Evolutionary conservation across 2,888 invertebrate species (phyloP).

Genomic region (Dryocosmus kuriphilus): DNA sequence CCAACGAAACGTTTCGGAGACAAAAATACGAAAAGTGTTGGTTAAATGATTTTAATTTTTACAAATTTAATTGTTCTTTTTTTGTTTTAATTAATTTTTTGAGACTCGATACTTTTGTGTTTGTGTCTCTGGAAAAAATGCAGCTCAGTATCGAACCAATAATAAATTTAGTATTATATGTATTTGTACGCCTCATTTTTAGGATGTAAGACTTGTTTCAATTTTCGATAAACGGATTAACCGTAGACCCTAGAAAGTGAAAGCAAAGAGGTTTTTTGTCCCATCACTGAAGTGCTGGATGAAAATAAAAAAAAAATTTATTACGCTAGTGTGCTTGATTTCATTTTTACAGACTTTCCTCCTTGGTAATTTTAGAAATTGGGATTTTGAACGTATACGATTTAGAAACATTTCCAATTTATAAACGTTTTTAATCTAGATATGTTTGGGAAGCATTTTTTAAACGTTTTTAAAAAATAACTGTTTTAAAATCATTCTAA

Average conservation of each 20-base stretch:
- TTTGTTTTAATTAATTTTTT: not conserved
- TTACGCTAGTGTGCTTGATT: not conserved
- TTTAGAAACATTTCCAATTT: too few relatives aligned
- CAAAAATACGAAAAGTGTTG: not conserved
- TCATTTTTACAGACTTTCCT: too few relatives aligned
- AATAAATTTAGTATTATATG: slow-evolving; percentile 16
- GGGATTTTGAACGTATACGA: too few relatives aligned
- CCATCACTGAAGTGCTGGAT: not conserved
- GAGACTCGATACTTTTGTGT: not conserved
- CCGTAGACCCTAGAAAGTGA: not conserved
- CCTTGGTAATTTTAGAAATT: too few relatives aligned
- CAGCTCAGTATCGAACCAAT: slow-evolving; percentile 12
- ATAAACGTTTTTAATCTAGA: too few relatives aligned
- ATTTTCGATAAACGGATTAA: not conserved
- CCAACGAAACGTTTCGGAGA: not conserved
- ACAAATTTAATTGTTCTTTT: not conserved
- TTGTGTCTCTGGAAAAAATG: not conserved
- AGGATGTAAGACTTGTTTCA: slow-evolving; percentile 7
- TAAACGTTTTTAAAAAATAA: not conserved
- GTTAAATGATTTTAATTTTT: not conserved
- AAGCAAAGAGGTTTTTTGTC: not conserved
- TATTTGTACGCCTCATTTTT: slow-evolving; percentile 11
- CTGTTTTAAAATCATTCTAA: not conserved
- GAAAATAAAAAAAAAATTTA: slow-evolving; percentile 2
- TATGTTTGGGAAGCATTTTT: not conserved